Conservation (phyloP, 1,140 invertebrate species). For the Aphelinus atriplicis region DNA sequence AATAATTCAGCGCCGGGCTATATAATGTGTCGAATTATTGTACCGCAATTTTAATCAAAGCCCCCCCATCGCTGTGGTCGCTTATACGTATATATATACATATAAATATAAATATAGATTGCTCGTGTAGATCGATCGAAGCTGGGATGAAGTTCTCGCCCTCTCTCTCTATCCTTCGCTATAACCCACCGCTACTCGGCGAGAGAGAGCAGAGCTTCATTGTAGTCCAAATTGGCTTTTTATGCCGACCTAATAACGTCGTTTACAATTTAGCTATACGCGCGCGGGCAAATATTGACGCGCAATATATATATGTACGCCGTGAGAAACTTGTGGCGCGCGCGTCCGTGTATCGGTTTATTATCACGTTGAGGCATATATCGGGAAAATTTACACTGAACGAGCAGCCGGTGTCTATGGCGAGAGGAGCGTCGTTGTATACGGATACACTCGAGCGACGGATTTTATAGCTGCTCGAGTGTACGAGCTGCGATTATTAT, state of each 20-base stretch:
- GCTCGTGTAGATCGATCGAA: conserved; percentile 14
- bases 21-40: conserved; percentile 50
- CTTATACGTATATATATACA: not conserved
- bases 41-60: conserved; percentile 57
- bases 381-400: too few relatives aligned
- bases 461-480: too few relatives aligned
- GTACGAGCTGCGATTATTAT: too few relatives aligned
- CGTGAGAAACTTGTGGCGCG: too few relatives aligned
- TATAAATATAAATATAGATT: too few relatives aligned
- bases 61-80: conserved; percentile 39
- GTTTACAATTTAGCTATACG: conserved; percentile 51
- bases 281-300: conserved; percentile 21
- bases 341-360: too few relatives aligned
- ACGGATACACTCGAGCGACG: too few relatives aligned
- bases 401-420: too few relatives aligned
- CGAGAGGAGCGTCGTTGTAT: too few relatives aligned
- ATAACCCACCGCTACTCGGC: not conserved
- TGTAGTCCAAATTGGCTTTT: conserved; percentile 58
- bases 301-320: too few relatives aligned
- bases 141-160: conserved; percentile 38
- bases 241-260: conserved; percentile 52
- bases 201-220: conserved; percentile 32
- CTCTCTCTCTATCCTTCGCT: conserved; percentile 30
- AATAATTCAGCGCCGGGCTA: conserved; percentile 47
- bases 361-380: too few relatives aligned